Percentiles rank a stretch among this genome's conserved stretches.
Evolutionary conservation across 2,113 vertebrate species (phyloP).

Genomic region (Meles meles): DNA sequence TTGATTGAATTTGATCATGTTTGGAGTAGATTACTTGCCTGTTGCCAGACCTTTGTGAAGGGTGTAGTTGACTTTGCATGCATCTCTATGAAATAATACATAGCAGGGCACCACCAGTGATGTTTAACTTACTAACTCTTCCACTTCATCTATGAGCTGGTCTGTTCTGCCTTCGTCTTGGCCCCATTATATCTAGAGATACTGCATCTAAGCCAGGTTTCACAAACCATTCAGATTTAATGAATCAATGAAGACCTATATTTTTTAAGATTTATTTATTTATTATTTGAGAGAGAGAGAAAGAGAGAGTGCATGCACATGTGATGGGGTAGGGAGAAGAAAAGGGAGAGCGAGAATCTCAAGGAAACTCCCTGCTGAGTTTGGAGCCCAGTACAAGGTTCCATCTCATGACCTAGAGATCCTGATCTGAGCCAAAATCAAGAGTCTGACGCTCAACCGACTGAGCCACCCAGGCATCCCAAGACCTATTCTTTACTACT

Average conservation of each 20-base stretch:
- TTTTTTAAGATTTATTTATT: neutral
- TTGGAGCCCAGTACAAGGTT: neutral
- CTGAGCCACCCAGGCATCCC: neutral
- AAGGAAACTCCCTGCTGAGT: neutral
- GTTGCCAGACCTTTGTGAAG: neutral
- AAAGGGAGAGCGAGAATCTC: neutral
- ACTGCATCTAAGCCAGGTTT: neutral
- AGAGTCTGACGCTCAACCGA: neutral
- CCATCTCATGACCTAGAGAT: neutral
- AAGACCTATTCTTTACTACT: neutral
- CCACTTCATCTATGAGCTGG: neutral
- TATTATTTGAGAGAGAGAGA: neutral
- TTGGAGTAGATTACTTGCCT: neutral
- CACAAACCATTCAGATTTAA: neutral
- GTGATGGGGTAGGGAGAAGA: neutral
- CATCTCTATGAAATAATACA: neutral
- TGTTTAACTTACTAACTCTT: neutral
- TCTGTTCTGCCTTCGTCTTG: neutral
- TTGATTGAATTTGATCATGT: constrained; percentile 1
- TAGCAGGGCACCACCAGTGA: neutral
- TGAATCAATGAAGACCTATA: neutral
- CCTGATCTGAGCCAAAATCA: neutral
- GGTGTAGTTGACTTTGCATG: neutral
- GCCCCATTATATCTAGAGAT: neutral
- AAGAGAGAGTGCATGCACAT: neutral